Evolutionary conservation across 2,113 vertebrate species (phyloP).

Genomic region (Artemisiospiza belli): DNA sequence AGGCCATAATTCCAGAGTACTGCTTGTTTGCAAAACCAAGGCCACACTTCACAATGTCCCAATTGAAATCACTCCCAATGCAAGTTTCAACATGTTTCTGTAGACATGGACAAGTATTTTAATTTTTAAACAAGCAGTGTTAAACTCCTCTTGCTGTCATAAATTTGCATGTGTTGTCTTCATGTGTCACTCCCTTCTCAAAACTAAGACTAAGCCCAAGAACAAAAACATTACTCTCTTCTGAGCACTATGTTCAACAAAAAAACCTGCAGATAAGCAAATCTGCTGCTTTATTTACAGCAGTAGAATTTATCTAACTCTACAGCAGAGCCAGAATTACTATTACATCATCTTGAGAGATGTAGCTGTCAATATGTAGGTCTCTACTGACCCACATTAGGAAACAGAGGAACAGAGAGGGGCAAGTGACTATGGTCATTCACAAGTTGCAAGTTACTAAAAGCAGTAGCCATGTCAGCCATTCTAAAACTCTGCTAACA

Average conservation of each 20-base stretch:
- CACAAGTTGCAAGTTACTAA: not conserved
- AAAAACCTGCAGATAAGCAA: not conserved
- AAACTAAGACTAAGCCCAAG: not conserved
- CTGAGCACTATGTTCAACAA: not conserved
- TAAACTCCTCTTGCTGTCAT: not conserved
- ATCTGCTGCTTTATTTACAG: not conserved
- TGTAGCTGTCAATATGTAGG: not conserved
- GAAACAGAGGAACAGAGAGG: not conserved
- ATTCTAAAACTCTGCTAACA: not conserved
- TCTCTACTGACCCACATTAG: not conserved
- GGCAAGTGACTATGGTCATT: not conserved
- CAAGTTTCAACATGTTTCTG: not conserved
- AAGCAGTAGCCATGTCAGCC: not conserved
- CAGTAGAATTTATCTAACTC: not conserved
- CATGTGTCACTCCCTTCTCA: not conserved
- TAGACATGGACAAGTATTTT: not conserved
- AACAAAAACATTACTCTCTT: not conserved
- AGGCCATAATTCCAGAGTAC: constrained; percentile 4
- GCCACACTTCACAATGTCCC: not conserved
- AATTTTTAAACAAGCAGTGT: not conserved
- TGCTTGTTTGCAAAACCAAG: constrained; percentile 22
- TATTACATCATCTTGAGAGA: not conserved
- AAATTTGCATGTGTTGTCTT: not conserved
- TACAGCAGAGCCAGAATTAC: not conserved
- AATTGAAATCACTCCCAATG: not conserved